phyloP scores from a whole-genome alignment of 2,888 invertebrate genomes.

The Noctuana brunneofusca region DNA sequence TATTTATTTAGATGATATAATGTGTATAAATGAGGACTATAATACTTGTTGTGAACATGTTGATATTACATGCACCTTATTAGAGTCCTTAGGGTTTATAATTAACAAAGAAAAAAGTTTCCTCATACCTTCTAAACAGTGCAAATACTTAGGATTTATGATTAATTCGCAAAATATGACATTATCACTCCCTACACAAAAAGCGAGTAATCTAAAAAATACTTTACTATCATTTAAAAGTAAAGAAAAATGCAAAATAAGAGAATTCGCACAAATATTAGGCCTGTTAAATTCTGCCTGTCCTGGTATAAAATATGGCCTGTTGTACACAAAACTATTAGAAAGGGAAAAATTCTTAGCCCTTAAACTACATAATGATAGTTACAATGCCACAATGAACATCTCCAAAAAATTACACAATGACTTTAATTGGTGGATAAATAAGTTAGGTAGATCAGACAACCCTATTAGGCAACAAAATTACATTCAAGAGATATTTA shows the following conservation, averaged over 20 bases:
- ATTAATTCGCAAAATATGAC: not conserved
- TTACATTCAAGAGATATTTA: not conserved
- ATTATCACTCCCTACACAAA: not conserved
- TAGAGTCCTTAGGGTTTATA: not conserved
- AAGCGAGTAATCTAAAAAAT: not conserved
- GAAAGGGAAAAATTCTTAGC: not conserved
- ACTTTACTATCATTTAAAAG: not conserved
- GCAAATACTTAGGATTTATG: not conserved
- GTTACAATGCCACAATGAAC: not conserved
- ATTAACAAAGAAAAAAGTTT: not conserved
- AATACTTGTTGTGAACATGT: not conserved
- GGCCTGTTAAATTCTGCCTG: not conserved
- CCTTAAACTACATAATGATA: not conserved
- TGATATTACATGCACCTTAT: not conserved
- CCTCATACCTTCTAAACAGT: not conserved
- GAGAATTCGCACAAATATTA: not conserved
- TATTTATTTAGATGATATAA: constrained; percentile 3
- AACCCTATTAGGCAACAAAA: not conserved
- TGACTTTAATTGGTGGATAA: not conserved
- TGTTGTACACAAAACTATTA: not conserved
- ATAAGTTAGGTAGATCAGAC: not conserved
- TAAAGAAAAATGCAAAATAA: not conserved
- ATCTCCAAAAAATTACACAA: not conserved
- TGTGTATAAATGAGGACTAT: not conserved
- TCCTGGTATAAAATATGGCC: not conserved